phyloP scores from a whole-genome alignment of 1,140 invertebrate genomes.

The Ylistrum balloti region DNA sequence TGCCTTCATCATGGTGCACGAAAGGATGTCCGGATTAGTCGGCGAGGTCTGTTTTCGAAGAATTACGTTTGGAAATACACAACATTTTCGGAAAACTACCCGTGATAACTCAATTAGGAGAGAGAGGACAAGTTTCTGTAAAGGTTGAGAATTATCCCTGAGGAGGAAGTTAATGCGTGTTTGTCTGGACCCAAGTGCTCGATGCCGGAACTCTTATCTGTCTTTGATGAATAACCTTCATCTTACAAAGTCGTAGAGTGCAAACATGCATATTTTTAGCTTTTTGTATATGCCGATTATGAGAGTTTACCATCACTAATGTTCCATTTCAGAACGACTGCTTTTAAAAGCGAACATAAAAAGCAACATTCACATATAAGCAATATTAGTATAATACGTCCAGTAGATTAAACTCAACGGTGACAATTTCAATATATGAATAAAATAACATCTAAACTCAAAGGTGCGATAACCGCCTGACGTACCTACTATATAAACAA shows the following conservation, averaged over 20 bases:
- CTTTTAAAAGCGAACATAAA: too few relatives aligned
- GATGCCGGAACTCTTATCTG: not conserved
- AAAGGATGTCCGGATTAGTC: not conserved
- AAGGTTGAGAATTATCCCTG: not conserved
- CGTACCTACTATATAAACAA: too few relatives aligned
- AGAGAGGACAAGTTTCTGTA: not conserved
- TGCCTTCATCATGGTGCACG: not conserved
- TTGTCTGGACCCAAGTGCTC: not conserved
- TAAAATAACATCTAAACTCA: too few relatives aligned
- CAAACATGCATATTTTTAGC: not conserved
- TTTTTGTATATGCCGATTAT: too few relatives aligned
- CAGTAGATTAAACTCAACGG: too few relatives aligned
- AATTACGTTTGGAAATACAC: not conserved
- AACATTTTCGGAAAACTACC: not conserved
- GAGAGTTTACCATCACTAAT: too few relatives aligned
- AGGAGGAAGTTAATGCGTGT: not conserved
- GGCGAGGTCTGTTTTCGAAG: not conserved
- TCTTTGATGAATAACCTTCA: not conserved
- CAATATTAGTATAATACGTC: too few relatives aligned
- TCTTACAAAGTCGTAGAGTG: not conserved
- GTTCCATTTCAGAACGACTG: too few relatives aligned
- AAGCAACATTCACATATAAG: too few relatives aligned
- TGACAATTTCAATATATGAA: too few relatives aligned
- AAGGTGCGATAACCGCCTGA: too few relatives aligned
- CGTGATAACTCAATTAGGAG: not conserved